Evolutionary conservation across 2,797 vertebrate species (phyloP), one percentile per base, ranked within the genome.

Genomic region (Rhodeus uyekii): DNA sequence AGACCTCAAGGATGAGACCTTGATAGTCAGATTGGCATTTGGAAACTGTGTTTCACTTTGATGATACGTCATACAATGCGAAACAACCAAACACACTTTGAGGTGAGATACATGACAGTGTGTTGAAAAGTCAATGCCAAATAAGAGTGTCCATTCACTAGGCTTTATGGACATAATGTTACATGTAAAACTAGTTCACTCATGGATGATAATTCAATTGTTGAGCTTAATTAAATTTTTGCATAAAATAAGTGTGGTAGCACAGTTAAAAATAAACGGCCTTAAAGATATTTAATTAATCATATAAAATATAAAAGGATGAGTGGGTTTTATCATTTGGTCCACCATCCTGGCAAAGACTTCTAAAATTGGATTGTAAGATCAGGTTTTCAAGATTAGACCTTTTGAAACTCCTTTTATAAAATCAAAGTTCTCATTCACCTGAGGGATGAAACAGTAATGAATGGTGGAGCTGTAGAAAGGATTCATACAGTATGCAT

Each of bases 11-110:
- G 75, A 60, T 48, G 19, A 71, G 77, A 72, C 53, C 39, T 44
- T 78, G 42, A 75, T 74, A 72, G 39, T 24, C 48, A 76, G 76
- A 69, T 72, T 12, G 16, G 44, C 22, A 32, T 71, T 72, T 42
- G 38, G 36, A 74, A 74, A 78, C 67, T 39, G 36, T 80, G 65
- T 71, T 77, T 76, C 8, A 76, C 53, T 78, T 71, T 78, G 76
- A 78, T 27, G 60, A 69, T 29, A 55, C 34, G 75, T 81, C n/a
- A 68, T 27, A 13, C 64, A 32, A 39, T 46, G 71, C 29, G 36
- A 13, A 60, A 64, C 60, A 63, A 38, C 10, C 24, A 68, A 78
- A 27, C 13, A 81, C 73, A 63, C 60, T 27, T 34, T 53, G 69
- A 36, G 19, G 29, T 53, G 46, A 73, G 46, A 73, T 72, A 2